phyloP scores from a whole-genome alignment of 2,113 vertebrate species.

The Callospermophilus lateralis region DNA sequence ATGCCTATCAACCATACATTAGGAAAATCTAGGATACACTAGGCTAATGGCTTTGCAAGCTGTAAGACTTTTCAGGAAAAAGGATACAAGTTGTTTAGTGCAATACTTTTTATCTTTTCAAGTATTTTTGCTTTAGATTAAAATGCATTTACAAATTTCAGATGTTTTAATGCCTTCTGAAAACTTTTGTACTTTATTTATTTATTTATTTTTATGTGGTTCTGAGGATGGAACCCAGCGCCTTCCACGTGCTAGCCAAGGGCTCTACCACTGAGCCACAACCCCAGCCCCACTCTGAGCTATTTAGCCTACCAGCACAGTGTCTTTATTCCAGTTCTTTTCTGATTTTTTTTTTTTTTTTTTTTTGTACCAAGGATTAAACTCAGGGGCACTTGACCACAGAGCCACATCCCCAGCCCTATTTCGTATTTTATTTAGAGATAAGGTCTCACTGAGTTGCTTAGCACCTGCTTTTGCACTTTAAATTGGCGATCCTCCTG shows the following conservation, averaged over 20 bases:
- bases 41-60: neutral
- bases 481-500: no score
- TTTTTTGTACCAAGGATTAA: neutral
- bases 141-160: constrained; percentile 14
- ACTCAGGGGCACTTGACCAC: no score
- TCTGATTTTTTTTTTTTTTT: no score
- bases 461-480: no score
- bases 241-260: no score
- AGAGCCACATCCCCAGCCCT: no score
- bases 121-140: constrained; percentile 49
- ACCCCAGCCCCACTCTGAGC: neutral
- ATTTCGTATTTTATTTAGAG: no score
- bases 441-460: no score
- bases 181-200: neutral
- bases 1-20: neutral
- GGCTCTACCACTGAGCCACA: no score
- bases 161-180: neutral
- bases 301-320: neutral
- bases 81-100: neutral
- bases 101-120: constrained; percentile 21
- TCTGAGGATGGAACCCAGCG: no score
- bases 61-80: constrained; percentile 26
- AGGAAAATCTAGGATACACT: constrained; percentile 2
- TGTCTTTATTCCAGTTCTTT: neutral
- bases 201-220: no score